Base-by-base conservation (phyloP, 1,140 invertebrate species). In the Bombus confusus region DNA sequence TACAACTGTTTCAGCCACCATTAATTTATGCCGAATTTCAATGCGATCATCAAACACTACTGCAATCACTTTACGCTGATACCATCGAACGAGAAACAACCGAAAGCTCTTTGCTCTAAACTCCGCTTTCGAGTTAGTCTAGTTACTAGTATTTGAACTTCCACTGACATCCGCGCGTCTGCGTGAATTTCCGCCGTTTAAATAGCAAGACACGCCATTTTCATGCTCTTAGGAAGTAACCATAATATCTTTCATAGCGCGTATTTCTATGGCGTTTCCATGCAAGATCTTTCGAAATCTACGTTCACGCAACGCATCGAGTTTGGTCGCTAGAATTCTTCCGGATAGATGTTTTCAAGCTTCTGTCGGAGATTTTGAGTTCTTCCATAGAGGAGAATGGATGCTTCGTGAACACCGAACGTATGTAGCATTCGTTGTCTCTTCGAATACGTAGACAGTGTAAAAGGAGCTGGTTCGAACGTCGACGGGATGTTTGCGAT, bases 361-460 rank as follows among this genome's bases (percentile, higher is more conserved):
- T 68, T 52, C 74, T 43, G 69, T 83, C 82, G 34, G 82, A 34
- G 47, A n/a, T 8, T 59, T 83, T 71, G 28, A 34, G 28, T 78
- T 47, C 64, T 15, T 2, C 52, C 4, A 15, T 34, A 43, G 52
- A 68, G 41, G 28, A 77, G 47, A 83, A 82, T 39, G 8, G 25
- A 9, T 5, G 59, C 28, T n/a, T n/a, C 1, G 6, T 22, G 1
- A 1, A 8, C 6, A 1, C 18, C 18, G 47, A 52, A 22, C 47
- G 47, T 52, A 52, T 0, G 18, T 52, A 52, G 5, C 6, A 22
- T 52, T 52, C 47, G 6, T 52, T 22, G 47, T 0, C 22, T 8
- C 18, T 52, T 52, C 1, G 18, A 52, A 52, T 22, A 22, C 47
- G 18, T 52, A 52, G 47, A 22, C 18, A 8, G 22, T 8, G 18